These are phyloP conservation scores for Lasaia peninsularis DNA, from an alignment of 1,140 invertebrate genomes.

Conservation along the genomic window DNA sequence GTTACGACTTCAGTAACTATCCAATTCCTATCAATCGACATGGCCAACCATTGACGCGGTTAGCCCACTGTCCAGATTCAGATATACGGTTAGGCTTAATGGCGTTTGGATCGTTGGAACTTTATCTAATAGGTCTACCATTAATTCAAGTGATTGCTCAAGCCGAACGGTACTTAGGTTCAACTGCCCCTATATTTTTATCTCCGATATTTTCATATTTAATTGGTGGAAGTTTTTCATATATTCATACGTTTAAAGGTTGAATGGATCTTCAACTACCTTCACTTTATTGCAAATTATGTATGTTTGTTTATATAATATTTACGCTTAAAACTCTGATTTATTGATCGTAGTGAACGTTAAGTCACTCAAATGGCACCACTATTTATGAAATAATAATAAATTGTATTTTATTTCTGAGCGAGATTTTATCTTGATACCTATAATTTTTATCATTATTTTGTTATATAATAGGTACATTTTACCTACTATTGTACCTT, in stretches of 20 bases:
- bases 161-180: background rate
- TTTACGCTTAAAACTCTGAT: too few relatives aligned
- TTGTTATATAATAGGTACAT: too few relatives aligned
- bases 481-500: too few relatives aligned
- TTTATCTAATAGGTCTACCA: constrained; percentile 26
- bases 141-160: constrained; percentile 30
- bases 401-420: too few relatives aligned
- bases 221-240: background rate
- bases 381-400: too few relatives aligned
- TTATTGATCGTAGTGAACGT: too few relatives aligned
- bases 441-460: too few relatives aligned
- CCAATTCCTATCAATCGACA: constrained; percentile 34
- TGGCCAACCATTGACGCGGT: constrained; percentile 33
- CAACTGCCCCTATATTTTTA: background rate
- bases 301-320: too few relatives aligned
- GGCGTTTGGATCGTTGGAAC: constrained; percentile 24
- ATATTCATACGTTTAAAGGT: background rate
- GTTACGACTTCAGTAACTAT: constrained; percentile 33
- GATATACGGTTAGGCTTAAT: constrained; percentile 28
- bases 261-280: background rate
- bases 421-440: too few relatives aligned
- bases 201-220: background rate
- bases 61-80: constrained; percentile 27
- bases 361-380: too few relatives aligned
- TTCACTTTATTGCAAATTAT: too few relatives aligned